These are phyloP conservation scores for Carposina sasakii DNA, from an alignment of 1,140 invertebrate species.

Conservation along the genomic window DNA sequence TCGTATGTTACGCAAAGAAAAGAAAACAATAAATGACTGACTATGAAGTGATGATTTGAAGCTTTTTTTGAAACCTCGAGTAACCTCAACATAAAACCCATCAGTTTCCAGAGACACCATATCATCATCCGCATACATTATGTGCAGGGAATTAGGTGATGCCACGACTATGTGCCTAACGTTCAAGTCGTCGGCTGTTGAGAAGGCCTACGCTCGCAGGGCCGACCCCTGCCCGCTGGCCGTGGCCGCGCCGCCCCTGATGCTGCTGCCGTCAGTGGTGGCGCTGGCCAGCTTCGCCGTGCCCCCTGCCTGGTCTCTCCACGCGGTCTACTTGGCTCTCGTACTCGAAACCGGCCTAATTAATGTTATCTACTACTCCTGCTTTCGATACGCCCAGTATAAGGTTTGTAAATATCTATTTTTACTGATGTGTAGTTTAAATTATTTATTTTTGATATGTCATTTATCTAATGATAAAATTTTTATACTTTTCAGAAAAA, in stretches of 20 bases:
- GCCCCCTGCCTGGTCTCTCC: conserved; percentile 40
- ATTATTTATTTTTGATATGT: conserved; percentile 11
- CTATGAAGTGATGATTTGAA: no score
- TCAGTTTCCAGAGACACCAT: no score
- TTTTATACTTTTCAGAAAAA: conserved; percentile 49
- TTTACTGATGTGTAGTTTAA: background rate
- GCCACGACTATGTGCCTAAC: conserved; percentile 78
- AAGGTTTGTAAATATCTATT: conserved; percentile 30
- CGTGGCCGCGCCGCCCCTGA: conserved; percentile 75
- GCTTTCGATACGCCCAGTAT: conserved; percentile 44
- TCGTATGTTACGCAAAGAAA: no score
- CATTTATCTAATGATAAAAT: conserved; percentile 7
- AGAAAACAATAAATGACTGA: no score
- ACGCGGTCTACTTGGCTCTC: conserved; percentile 46
- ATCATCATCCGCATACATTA: no score
- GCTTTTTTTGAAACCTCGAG: no score
- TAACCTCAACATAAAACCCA: no score
- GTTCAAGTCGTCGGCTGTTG: conserved; percentile 78
- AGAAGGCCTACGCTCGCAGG: conserved; percentile 77
- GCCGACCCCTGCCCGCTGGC: conserved; percentile 54
- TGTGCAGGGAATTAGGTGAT: conserved; percentile 76
- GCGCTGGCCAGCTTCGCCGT: conserved; percentile 44
- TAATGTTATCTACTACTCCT: conserved; percentile 48
- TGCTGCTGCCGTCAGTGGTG: conserved; percentile 47
- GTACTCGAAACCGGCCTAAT: conserved; percentile 47